phyloP scores from a whole-genome alignment of 2,888 invertebrate species.

The Leptarthrus brevirostris region DNA sequence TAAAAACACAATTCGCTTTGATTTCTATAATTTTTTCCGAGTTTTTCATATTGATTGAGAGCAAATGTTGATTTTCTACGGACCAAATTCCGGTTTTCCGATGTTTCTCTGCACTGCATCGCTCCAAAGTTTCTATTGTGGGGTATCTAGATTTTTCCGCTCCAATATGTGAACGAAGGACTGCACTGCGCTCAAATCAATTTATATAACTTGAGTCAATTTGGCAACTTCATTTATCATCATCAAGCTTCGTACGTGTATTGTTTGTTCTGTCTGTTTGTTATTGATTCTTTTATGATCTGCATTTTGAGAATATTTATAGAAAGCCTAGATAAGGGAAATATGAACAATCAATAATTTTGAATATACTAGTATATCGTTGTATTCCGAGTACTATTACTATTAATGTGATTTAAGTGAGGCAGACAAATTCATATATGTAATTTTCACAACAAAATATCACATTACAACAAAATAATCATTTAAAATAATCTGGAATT shows the following conservation, averaged over 20 bases:
- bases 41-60: slow-evolving; percentile 35
- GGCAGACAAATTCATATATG: no score
- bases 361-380: no score
- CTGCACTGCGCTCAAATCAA: slow-evolving; percentile 1
- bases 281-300: no score
- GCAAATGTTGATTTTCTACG: slow-evolving; percentile 25
- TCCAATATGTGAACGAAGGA: neutral
- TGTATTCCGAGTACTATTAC: no score
- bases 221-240: neutral
- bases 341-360: no score
- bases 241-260: neutral
- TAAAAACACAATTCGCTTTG: slow-evolving; percentile 31
- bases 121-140: neutral
- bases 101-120: neutral
- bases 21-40: slow-evolving; percentile 29
- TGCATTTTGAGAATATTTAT: no score
- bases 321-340: no score
- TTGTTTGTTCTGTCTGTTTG: neutral
- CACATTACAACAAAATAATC: no score
- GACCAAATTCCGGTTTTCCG: neutral
- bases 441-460: no score
- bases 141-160: neutral
- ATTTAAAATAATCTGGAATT: no score
- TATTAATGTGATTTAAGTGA: no score
- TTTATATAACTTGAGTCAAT: neutral